These are phyloP conservation scores for Zonotrichia albicollis DNA, from an alignment of 2,797 vertebrate species.

Conservation along the genomic window DNA sequence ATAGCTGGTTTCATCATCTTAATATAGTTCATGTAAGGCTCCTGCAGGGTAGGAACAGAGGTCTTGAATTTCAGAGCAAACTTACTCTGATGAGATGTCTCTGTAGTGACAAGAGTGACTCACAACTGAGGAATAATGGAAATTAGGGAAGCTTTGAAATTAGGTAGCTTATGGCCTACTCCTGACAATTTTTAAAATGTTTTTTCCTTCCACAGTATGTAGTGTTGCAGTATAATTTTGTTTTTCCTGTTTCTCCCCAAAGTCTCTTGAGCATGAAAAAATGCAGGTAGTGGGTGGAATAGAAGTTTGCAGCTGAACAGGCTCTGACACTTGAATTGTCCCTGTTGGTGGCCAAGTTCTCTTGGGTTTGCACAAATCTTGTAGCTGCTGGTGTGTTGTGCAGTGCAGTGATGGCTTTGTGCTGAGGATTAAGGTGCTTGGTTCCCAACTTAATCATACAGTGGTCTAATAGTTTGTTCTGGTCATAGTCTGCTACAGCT, in stretches of 20 bases:
- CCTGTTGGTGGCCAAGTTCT: fast-evolving
- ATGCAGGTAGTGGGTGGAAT: not conserved
- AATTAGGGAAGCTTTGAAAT: not conserved
- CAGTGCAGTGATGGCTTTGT: not conserved
- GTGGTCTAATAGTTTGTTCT: not conserved
- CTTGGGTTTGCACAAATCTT: too few species aligned
- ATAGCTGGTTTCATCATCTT: not conserved
- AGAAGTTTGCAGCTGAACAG: fast-evolving
- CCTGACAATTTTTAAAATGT: not conserved
- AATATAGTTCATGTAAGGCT: not conserved
- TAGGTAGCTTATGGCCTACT: not conserved
- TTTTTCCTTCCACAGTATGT: not conserved
- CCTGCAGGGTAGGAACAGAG: not conserved
- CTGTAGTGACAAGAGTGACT: not conserved
- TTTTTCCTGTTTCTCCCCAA: not conserved
- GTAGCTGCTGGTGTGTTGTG: not conserved
- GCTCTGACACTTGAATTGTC: not conserved
- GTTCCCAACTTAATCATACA: not conserved
- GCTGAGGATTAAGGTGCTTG: not conserved
- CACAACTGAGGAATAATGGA: not conserved
- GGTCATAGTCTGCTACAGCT: fast-evolving
- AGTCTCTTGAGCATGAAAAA: not conserved
- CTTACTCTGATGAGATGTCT: not conserved
- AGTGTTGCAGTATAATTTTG: not conserved
- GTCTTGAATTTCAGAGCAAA: slow-evolving; percentile 16